Conservation (phyloP, 2,888 invertebrate genomes). For the Melinaea marsaeus region DNA sequence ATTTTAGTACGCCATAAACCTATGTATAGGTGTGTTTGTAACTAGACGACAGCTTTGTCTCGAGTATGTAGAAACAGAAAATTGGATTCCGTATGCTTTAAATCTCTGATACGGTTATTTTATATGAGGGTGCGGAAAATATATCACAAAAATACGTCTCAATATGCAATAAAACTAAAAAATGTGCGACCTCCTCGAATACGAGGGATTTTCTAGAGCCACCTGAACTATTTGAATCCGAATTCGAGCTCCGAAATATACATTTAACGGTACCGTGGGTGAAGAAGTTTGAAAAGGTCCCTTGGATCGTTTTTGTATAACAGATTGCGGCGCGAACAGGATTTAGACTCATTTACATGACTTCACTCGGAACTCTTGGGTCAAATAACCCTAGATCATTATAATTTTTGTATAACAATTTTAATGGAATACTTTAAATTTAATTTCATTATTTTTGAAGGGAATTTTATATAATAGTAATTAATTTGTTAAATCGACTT, state of each 20-base stretch:
- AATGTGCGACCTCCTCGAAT: constrained; percentile 68
- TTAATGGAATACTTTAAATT: background rate
- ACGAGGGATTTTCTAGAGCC: constrained; percentile 65
- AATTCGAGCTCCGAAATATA: constrained; percentile 65
- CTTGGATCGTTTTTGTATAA: constrained; percentile 51
- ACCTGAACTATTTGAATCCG: constrained; percentile 68
- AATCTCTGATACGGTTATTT: constrained; percentile 50
- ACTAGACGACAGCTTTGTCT: background rate
- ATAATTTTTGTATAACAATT: constrained; percentile 21
- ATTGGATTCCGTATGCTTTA: constrained; percentile 48
- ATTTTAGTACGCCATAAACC: too few relatives aligned
- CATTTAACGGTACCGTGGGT: constrained; percentile 58
- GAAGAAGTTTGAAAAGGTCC: constrained; percentile 63
- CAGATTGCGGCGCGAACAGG: constrained; percentile 51
- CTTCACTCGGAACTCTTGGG: constrained; percentile 41
- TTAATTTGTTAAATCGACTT: too few relatives aligned
- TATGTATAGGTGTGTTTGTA: background rate
- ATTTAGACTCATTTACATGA: constrained; percentile 57
- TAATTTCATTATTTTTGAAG: too few relatives aligned
- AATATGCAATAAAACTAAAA: constrained; percentile 74
- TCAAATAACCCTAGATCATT: constrained; percentile 2
- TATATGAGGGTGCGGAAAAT: constrained; percentile 51
- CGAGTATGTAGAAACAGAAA: constrained; percentile 11
- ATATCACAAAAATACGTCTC: constrained; percentile 70
- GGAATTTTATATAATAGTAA: too few relatives aligned